Conservation (phyloP, 2,888 invertebrate genomes). For the Argyresthia albistria region DNA sequence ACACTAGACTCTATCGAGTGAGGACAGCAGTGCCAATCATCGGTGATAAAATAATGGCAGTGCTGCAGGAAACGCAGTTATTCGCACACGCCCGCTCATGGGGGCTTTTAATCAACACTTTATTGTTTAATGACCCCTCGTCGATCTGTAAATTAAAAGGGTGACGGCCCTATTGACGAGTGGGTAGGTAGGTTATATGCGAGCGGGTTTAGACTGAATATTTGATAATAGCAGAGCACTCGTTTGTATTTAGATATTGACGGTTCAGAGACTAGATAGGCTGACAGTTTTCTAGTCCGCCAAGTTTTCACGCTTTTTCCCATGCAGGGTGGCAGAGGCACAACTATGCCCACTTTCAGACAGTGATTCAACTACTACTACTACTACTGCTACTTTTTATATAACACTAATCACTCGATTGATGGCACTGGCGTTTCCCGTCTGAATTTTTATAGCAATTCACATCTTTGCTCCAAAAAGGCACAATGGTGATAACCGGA, state of each 20-base stretch:
- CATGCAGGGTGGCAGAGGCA: too few relatives aligned
- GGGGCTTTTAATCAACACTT: slow-evolving; percentile 74
- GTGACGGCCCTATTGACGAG: slow-evolving; percentile 69
- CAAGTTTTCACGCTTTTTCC: too few relatives aligned
- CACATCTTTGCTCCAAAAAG: too few relatives aligned
- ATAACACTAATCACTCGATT: too few relatives aligned
- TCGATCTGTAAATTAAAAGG: slow-evolving; percentile 69
- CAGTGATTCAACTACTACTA: too few relatives aligned
- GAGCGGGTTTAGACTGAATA: slow-evolving; percentile 54
- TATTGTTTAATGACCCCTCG: slow-evolving; percentile 73
- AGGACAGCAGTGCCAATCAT: slow-evolving; percentile 52
- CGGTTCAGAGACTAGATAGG: not conserved
- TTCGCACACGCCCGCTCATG: slow-evolving; percentile 59
- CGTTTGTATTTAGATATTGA: not conserved
- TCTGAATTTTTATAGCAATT: too few relatives aligned
- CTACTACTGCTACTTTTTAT: too few relatives aligned
- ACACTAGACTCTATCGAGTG: too few relatives aligned
- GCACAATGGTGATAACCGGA: too few relatives aligned
- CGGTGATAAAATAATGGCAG: slow-evolving; percentile 67
- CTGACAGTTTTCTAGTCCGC: too few relatives aligned
- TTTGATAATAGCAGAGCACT: slow-evolving; percentile 9
- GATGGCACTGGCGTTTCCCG: too few relatives aligned
- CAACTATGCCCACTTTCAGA: too few relatives aligned
- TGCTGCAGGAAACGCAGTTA: slow-evolving; percentile 63
- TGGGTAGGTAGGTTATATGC: slow-evolving; percentile 45